A percentile compares a stretch with the other conserved stretches of the same genome.
Conservation (phyloP, 2,797 vertebrate species). For the Phoebastria nigripes region DNA sequence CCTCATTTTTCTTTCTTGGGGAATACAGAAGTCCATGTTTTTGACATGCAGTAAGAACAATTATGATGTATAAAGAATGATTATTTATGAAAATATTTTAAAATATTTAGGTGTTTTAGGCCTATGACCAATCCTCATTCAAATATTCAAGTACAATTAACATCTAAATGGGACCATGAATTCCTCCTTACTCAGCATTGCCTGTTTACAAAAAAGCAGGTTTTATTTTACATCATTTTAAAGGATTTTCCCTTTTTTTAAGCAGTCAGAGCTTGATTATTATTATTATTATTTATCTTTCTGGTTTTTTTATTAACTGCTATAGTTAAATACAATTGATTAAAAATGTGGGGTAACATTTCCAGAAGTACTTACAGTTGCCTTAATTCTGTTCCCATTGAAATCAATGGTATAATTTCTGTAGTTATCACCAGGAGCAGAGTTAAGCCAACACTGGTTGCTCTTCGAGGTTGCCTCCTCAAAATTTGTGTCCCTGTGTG, state of each 20-base stretch:
- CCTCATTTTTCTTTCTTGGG: neutral
- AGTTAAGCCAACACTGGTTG: neutral
- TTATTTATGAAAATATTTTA: conserved; percentile 49
- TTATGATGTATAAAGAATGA: conserved; percentile 27
- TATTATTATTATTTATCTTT: conserved; percentile 50
- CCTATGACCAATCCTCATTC: neutral
- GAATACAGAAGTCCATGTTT: neutral
- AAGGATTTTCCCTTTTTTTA: neutral
- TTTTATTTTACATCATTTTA: neutral
- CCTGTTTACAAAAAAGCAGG: neutral
- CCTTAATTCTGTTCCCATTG: conserved; percentile 20
- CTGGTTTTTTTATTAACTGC: neutral
- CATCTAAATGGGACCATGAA: neutral
- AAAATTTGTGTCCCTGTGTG: neutral
- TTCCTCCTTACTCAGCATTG: neutral
- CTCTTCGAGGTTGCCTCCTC: neutral
- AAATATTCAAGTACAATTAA: neutral
- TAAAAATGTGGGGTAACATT: neutral
- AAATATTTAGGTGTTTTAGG: conserved; percentile 20
- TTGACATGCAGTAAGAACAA: neutral
- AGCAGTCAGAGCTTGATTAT: neutral
- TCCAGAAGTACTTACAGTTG: neutral
- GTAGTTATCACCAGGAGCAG: neutral
- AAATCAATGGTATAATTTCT: neutral
- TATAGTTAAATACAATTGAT: neutral